phyloP scores from a whole-genome alignment of 2,797 vertebrate species.

The Malurus splendens region DNA sequence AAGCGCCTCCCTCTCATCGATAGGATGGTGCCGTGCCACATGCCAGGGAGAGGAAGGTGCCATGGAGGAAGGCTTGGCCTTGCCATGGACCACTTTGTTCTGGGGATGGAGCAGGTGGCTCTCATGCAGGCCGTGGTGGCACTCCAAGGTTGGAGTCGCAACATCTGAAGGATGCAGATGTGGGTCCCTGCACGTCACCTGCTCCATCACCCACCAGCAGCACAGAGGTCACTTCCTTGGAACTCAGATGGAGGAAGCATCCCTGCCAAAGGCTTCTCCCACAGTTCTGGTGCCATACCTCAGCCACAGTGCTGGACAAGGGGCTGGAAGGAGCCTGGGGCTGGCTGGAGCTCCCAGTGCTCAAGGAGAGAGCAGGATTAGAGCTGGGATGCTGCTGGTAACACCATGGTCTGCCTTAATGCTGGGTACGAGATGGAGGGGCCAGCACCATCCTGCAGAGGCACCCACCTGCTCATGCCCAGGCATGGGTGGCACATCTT shows the following conservation, averaged over 20 bases:
- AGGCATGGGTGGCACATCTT: accelerated
- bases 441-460: neutral
- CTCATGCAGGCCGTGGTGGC: neutral
- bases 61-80: neutral
- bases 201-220: neutral
- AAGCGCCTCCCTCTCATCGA: neutral
- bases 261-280: neutral
- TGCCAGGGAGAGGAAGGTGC: neutral
- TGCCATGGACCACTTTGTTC: accelerated
- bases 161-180: neutral
- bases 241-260: neutral
- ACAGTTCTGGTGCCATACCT: accelerated
- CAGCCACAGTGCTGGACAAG: neutral
- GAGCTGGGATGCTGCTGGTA: neutral
- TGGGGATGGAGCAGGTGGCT: neutral
- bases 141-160: neutral
- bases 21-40: neutral
- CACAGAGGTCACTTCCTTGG: accelerated
- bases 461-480: neutral
- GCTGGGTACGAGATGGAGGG: accelerated
- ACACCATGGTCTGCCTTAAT: neutral
- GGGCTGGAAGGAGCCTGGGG: neutral
- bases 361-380: neutral
- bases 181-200: neutral
- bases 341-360: neutral